These are phyloP conservation scores for Otocyon megalotis DNA, from an alignment of 2,113 vertebrate species.

Conservation along the genomic window DNA sequence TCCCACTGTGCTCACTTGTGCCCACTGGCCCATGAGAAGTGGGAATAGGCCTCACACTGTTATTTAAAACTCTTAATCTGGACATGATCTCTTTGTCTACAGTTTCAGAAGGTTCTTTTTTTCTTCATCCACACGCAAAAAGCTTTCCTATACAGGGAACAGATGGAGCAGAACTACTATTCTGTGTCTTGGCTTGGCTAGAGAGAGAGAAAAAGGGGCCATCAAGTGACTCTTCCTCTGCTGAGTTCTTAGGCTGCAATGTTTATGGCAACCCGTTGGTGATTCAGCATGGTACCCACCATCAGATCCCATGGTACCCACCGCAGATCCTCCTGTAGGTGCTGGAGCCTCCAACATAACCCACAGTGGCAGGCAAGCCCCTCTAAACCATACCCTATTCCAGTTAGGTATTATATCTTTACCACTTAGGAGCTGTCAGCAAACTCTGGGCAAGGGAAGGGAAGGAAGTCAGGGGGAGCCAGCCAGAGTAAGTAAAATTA, in stretches of 20 bases:
- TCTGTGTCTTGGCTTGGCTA: neutral
- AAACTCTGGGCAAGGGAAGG: neutral
- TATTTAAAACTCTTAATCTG: conserved; percentile 31
- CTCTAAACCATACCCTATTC: neutral
- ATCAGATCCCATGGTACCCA: neutral
- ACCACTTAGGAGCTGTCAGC: conserved; percentile 6
- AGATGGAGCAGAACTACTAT: conserved; percentile 18
- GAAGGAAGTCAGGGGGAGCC: neutral
- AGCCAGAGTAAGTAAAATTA: neutral
- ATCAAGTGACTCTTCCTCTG: neutral
- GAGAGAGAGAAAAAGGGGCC: neutral
- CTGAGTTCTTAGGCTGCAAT: neutral
- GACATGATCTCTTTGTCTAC: conserved; percentile 18
- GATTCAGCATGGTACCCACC: neutral
- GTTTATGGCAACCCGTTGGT: neutral
- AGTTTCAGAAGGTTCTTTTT: neutral
- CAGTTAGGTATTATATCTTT: neutral
- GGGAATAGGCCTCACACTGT: neutral
- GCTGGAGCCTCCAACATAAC: neutral
- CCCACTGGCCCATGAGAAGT: neutral
- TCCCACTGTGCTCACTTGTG: neutral
- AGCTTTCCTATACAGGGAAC: neutral
- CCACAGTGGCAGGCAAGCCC: neutral
- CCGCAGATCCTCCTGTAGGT: neutral
- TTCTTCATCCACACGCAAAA: neutral